Evolutionary conservation across 2,113 vertebrate species (phyloP).

Genomic region (Calidris pugnax): DNA sequence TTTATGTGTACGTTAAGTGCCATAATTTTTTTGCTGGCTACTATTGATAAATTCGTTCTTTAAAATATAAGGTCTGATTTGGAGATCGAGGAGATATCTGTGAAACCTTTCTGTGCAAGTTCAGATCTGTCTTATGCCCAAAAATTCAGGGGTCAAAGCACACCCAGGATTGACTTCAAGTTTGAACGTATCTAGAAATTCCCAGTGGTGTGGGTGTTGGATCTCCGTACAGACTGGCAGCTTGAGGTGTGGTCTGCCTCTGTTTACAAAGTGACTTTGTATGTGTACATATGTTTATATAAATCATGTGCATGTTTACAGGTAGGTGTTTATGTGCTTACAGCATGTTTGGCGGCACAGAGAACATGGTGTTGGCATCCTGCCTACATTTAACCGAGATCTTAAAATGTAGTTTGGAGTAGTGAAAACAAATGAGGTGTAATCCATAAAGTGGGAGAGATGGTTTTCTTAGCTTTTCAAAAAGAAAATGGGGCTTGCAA

Average conservation of each 20-base stretch:
- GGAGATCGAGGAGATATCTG: not conserved
- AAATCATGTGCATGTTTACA: not conserved
- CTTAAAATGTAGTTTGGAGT: not conserved
- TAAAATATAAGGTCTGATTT: not conserved
- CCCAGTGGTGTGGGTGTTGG: constrained; percentile 10
- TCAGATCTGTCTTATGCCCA: not conserved
- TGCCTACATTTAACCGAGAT: not conserved
- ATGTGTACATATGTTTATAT: not conserved
- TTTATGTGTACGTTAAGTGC: not conserved
- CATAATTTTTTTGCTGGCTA: not conserved
- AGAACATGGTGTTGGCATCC: not conserved
- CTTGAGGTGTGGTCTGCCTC: not conserved
- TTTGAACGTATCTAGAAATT: not conserved
- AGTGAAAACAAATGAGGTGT: not conserved
- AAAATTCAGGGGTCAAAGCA: constrained; percentile 27
- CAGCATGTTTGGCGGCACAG: not conserved
- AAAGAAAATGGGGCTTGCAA: not conserved
- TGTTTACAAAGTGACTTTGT: not conserved
- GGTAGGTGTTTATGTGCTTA: not conserved
- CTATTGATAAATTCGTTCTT: not conserved
- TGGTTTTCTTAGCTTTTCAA: not conserved
- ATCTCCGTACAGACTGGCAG: not conserved
- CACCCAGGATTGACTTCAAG: not conserved
- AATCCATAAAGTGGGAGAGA: not conserved
- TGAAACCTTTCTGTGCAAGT: not conserved